Base-by-base conservation (phyloP, 2,888 invertebrate genomes). In the Siphlonurus alternatus region DNA sequence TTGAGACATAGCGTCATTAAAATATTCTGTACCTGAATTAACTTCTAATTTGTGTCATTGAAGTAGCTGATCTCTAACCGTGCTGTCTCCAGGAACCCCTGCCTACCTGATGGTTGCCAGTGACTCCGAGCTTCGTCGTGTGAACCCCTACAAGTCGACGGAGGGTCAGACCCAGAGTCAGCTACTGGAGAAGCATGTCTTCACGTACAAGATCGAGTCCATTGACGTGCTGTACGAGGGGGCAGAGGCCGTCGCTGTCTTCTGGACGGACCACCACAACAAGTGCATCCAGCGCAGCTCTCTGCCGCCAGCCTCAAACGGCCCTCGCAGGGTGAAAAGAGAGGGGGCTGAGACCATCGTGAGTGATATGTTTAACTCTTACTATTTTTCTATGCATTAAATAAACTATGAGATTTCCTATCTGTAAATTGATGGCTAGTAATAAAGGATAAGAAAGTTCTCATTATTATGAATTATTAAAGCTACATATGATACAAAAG, bases 71-170 rank as follows among this genome's bases (percentile, higher is more conserved):
- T n/a, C n/a, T n/a, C n/a, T n/a, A n/a, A n/a, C n/a, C n/a, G n/a
- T n/a, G n/a, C n/a, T n/a, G n/a, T n/a, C n/a, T 19, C 56, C 74
- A 75, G 83, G 82, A 0, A 77, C 78, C 19, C 77, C 80, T 59
- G 84, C 86, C 5, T 80, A 80, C 70, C 77, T 88, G 69, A 77
- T 88, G 69, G 79, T 87, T 38, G 86, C 84, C 1, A 81, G 80
- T 67, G 81, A 82, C 70, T 83, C 77, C 70, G 83, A 80, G 73
- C 77, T 83, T 73, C 79, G 80, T 69, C 76, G 77, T 72, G 81
- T 81, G 76, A 85, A 81, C 73, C 83, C 81, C 67, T 84, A 78
- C 76, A 86, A 80, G 74, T 80, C 79, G 63, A 77, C 78, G 18
- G 76, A 76, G 54, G 73, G 75, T 65, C 70, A 70, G 53, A 74